Conservation (phyloP, 2,888 invertebrate species). For the Drosophila pegasa region DNA sequence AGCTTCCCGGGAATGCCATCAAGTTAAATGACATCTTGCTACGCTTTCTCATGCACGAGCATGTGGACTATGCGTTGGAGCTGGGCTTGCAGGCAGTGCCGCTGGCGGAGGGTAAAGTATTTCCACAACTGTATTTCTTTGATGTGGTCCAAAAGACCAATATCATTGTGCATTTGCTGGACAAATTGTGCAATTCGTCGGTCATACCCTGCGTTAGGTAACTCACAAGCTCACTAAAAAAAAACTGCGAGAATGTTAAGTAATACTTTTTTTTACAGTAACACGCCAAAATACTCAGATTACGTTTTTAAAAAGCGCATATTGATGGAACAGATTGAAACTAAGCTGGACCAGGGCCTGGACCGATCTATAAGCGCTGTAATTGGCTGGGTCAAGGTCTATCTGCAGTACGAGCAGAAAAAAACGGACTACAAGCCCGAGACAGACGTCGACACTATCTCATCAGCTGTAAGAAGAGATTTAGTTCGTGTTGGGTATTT, state of each 20-base stretch:
- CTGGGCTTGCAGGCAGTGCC: constrained; percentile 95
- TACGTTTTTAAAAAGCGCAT: constrained; percentile 94
- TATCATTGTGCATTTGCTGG: constrained; percentile 95
- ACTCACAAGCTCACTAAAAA: constrained; percentile 81
- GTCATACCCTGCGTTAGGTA: constrained; percentile 95
- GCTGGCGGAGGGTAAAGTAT: constrained; percentile 94
- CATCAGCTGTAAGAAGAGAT: constrained; percentile 89
- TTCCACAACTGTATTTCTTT: constrained; percentile 96
- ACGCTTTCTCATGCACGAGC: constrained; percentile 94
- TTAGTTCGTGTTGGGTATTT: not conserved
- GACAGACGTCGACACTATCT: constrained; percentile 93
- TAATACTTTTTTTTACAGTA: constrained; percentile 86
- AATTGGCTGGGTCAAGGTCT: constrained; percentile 95
- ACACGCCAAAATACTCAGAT: constrained; percentile 94
- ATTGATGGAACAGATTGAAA: constrained; percentile 94
- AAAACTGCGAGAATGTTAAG: not conserved
- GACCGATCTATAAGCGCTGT: constrained; percentile 95
- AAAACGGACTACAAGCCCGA: constrained; percentile 97
- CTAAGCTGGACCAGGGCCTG: constrained; percentile 94
- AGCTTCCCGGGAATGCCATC: constrained; percentile 91
- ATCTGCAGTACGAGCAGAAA: constrained; percentile 96
- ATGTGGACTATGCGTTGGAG: constrained; percentile 98
- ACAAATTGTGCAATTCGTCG: constrained; percentile 96
- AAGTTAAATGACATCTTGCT: constrained; percentile 93
- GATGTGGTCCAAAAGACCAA: constrained; percentile 96